Evolutionary conservation across 92 coral and sea anemone genomes (phyloP), one percentile per base, ranked within the genome.

Genomic region (Diadumene lineata): DNA sequence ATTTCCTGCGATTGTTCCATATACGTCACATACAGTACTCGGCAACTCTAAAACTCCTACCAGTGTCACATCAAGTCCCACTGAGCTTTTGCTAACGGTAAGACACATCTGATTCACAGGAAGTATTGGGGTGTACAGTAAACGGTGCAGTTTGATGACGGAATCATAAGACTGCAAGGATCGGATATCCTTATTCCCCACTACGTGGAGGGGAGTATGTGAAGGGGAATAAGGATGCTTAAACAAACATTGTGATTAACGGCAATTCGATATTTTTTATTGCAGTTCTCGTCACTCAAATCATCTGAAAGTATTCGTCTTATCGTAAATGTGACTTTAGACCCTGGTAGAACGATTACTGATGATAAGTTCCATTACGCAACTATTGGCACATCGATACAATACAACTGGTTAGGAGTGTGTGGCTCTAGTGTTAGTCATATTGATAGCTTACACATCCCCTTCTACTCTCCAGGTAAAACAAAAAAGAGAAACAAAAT

Each of bases 391-490:
- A 4, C 66, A 9, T 28, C 56, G 17, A 8, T 72, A 27, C 56
- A 56, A 13, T 56, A 72, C 32, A 26, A 55, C 53, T 72, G 77
- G 77, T 22, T 46, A 56, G 66, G 64, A 26, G 10, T 17, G 7
- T 72, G 66, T 29, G 18, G 19, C 0, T 23, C 60, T 56, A 55
- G 22, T 28, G 50, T 15, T 9, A 56, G 31, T 8, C 22, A 34
- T 50, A 30, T 7, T 2, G 28, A 15, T 21, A 31, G 23, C 22
- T 9, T 72, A 24, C 33, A 72, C 16, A 10, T 72, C 23, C 77
- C 77, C 1, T 29, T 72, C 77, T 56, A 56, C 32, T 72, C 56
- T 57, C 77, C 77, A 72, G 77, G 77, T 72, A 72, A 0, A 9
- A 13, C n/a, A n/a, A n/a, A n/a, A n/a, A n/a, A n/a, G n/a, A n/a